phyloP scores from a whole-genome alignment of 2,797 vertebrate species.

The Acanthornis magna region DNA sequence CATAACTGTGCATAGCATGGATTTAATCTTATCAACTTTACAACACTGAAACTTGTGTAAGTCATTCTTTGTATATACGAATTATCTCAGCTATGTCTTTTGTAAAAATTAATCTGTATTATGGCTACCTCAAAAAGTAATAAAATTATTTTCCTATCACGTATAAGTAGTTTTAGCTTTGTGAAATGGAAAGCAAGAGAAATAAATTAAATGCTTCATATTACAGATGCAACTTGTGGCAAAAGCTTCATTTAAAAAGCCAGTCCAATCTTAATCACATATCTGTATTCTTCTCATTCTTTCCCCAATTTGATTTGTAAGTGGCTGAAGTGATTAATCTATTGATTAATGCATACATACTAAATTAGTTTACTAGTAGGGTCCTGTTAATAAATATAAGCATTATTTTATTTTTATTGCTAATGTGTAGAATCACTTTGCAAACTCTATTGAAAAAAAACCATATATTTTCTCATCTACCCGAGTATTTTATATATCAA shows the following conservation, averaged over 20 bases:
- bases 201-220: not conserved
- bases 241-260: not conserved
- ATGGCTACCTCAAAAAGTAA: not conserved
- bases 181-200: not conserved
- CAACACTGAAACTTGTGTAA: not conserved
- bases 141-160: not conserved
- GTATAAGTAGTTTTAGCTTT: not conserved
- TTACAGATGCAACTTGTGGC: not conserved
- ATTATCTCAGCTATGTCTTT: not conserved
- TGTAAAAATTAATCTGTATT: not conserved
- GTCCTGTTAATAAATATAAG: not conserved
- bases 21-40: not conserved
- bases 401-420: not conserved
- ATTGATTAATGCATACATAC: not conserved
- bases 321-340: not conserved
- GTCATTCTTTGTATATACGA: not conserved
- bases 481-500: not conserved
- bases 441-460: not conserved
- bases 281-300: not conserved
- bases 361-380: not conserved
- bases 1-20: rapidly evolving
- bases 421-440: not conserved
- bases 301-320: not conserved
- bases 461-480: not conserved
- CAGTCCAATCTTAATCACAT: not conserved